A percentile compares a stretch with the other conserved stretches of the same genome.
Conservation (phyloP, 2,113 vertebrate species). For the Opisthocomus hoazin region DNA sequence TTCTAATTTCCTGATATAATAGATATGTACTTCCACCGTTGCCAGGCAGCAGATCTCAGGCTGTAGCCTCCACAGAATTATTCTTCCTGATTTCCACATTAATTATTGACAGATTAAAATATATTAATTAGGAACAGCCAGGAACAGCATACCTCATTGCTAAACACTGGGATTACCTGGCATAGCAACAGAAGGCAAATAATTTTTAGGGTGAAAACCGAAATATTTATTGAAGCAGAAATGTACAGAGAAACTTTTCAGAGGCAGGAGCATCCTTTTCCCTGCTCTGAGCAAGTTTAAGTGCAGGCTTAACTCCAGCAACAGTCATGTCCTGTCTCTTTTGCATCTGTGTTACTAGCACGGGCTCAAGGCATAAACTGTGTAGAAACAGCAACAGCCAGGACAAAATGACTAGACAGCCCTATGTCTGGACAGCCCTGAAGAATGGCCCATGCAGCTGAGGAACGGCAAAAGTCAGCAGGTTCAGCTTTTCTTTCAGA, state of each 20-base stretch:
- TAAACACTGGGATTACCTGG: background rate
- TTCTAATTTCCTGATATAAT: constrained; percentile 41
- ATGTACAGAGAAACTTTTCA: background rate
- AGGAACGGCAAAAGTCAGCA: background rate
- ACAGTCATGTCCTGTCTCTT: background rate
- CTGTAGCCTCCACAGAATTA: background rate
- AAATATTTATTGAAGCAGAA: background rate
- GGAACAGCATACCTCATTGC: background rate
- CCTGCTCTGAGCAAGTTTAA: background rate
- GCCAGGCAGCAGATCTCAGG: constrained; percentile 40
- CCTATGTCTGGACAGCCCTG: background rate
- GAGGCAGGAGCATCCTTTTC: background rate
- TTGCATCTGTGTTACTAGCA: background rate
- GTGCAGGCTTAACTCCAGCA: background rate
- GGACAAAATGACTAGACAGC: background rate
- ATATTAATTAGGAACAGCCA: constrained; percentile 28
- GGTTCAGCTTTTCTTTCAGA: background rate
- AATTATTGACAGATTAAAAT: constrained; percentile 38
- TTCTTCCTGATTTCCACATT: constrained; percentile 4
- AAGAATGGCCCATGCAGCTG: background rate
- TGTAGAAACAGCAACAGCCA: background rate
- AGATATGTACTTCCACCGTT: background rate
- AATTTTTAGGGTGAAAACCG: background rate
- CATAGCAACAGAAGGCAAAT: background rate
- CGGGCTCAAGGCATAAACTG: background rate